A percentile compares a stretch with the other conserved stretches of the same genome.
phyloP scores from a whole-genome alignment of 2,888 invertebrate species.

The Apomyelois bistriatella region DNA sequence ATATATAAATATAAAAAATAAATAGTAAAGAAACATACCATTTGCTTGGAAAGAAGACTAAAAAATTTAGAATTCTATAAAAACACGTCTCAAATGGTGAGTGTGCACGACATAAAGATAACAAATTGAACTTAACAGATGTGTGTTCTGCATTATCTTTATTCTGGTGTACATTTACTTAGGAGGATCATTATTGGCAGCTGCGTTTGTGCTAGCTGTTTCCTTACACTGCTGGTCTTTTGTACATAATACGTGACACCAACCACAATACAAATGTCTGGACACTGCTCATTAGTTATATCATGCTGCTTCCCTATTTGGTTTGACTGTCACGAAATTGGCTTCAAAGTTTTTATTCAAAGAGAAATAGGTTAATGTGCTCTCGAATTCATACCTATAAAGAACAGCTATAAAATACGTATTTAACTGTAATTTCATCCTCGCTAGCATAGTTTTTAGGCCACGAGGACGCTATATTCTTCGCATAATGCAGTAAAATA shows the following conservation, averaged over 20 bases:
- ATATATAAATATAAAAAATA: no score
- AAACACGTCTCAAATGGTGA: no score
- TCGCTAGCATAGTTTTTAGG: background rate
- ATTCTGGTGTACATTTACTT: background rate
- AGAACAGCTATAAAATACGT: no score
- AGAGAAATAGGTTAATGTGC: no score
- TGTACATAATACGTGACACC: constrained; percentile 2
- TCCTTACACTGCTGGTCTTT: background rate
- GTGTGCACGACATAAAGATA: background rate
- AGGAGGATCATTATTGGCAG: constrained; percentile 34
- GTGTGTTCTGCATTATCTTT: background rate
- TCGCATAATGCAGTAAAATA: constrained; percentile 12
- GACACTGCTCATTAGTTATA: background rate
- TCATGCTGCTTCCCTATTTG: no score
- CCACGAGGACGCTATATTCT: background rate
- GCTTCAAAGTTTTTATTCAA: no score
- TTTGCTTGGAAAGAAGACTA: no score
- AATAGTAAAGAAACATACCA: no score
- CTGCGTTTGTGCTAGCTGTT: constrained; percentile 27
- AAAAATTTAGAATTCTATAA: no score
- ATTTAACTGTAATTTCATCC: constrained; percentile 12
- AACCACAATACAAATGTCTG: background rate
- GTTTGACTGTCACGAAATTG: no score
- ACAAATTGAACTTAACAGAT: background rate
- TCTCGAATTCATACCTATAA: no score